Percentiles rank a stretch among this genome's conserved stretches.
Conservation (phyloP, 2,888 invertebrate genomes). For the Incurvaria masculella region DNA sequence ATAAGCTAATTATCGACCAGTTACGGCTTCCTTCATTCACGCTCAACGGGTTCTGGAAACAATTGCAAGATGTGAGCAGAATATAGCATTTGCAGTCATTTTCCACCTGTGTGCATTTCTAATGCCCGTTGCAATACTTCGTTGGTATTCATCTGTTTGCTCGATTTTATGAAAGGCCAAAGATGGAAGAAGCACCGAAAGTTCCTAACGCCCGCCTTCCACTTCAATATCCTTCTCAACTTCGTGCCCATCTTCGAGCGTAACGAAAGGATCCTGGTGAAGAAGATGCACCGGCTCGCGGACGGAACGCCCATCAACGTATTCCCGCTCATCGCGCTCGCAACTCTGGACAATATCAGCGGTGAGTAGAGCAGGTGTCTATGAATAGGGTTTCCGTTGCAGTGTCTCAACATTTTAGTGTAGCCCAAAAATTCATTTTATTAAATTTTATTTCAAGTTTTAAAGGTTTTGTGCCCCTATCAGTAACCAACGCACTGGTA, state of each 20-base stretch:
- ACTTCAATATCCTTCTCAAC: slow-evolving; percentile 72
- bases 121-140: too few species aligned
- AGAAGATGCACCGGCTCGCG: slow-evolving; percentile 44
- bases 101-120: too few species aligned
- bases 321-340: slow-evolving; percentile 58
- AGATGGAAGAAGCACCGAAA: slow-evolving; percentile 68
- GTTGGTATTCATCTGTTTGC: too few species aligned
- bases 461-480: too few species aligned
- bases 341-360: slow-evolving; percentile 47
- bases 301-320: slow-evolving; percentile 51
- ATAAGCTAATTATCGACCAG: too few species aligned
- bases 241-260: slow-evolving; percentile 68
- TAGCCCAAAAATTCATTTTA: not conserved
- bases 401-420: too few species aligned
- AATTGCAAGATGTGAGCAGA: too few species aligned
- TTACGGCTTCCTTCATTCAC: too few species aligned
- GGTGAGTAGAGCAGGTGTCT: slow-evolving; percentile 29
- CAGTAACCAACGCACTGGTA: too few species aligned
- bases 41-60: too few species aligned
- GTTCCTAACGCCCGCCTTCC: slow-evolving; percentile 74
- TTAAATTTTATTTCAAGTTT: slow-evolving; percentile 1
- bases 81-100: too few species aligned
- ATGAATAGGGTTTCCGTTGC: too few species aligned
- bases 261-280: slow-evolving; percentile 55
- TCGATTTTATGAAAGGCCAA: slow-evolving; percentile 32